Base-by-base conservation (phyloP, 2,113 vertebrate genomes). In the Paradisaea rubra region DNA sequence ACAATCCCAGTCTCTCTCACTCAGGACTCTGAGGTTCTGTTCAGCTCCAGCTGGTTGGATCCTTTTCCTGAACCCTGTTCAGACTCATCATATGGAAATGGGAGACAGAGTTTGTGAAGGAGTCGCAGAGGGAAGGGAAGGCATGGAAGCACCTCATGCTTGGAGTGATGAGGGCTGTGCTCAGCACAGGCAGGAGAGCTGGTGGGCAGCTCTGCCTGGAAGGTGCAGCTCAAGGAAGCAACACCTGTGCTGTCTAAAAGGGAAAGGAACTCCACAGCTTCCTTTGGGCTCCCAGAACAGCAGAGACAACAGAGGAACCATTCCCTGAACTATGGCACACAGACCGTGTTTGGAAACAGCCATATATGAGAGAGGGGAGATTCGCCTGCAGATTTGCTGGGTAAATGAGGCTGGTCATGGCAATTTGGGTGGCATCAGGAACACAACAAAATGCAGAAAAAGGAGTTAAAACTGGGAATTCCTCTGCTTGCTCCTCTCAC, bases 81-180 rank as follows among this genome's bases (percentile, higher is more conserved):
- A 47, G 63, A 53, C 25, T 78, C 65, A 37, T 60, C 49, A 15
- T 3, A 25, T 9, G 30, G 56, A 47, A 78, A 56, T 9, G 22
- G 54, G 41, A 93, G 66, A 44, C 18, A 60, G 57, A 66, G 71
- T 14, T 19, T 4, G 3, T 24, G 25, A 73, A 79, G 59, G 63
- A 77, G n/a, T 11, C 59, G 24, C 28, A 0, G 17, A 52, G 45
- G 64, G 56, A 86, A 74, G 49, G 74, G 59, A 78, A 81, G 23
- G 31, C 27, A 17, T 4, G 20, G 50, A 57, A 63, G 42, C 33
- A 35, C 68, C 44, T 73, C 6, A 4, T 23, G 65, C 68, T 35
- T 5, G 19, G 8, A 45, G 21, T 0, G 2, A 57, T 0, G 10
- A 53, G 47, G 11, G 27, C 56, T 65, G 35, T 7, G 52, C 60